These are phyloP conservation scores for Netelia inedita DNA, from an alignment of 2,888 invertebrate genomes.

Conservation along the genomic window DNA sequence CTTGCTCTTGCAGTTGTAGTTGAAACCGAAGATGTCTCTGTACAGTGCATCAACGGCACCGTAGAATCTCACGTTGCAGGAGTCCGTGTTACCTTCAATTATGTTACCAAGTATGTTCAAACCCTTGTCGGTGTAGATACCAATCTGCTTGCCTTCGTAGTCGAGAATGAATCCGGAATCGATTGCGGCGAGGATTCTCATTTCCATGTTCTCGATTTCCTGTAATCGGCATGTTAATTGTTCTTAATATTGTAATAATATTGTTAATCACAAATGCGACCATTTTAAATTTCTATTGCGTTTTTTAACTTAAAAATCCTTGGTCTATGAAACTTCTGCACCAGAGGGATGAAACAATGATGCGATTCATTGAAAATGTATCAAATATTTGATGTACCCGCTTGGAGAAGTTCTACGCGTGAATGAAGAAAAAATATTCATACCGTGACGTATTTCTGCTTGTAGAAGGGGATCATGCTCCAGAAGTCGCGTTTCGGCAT, in stretches of 20 bases:
- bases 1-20: conserved; percentile 83
- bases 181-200: conserved; percentile 79
- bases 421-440: neutral
- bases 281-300: too few relatives aligned
- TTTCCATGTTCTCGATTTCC: conserved; percentile 78
- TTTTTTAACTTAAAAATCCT: too few relatives aligned
- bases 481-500: conserved; percentile 87
- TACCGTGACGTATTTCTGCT: conserved; percentile 79
- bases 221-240: conserved; percentile 49
- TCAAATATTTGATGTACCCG: too few relatives aligned
- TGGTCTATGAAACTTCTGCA: too few relatives aligned
- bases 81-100: conserved; percentile 86
- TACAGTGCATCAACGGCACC: conserved; percentile 87
- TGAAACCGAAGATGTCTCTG: conserved; percentile 85
- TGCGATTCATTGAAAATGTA: too few relatives aligned
- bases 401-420: neutral
- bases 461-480: conserved; percentile 81
- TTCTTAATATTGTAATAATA: neutral
- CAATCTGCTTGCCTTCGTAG: conserved; percentile 76
- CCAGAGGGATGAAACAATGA: too few relatives aligned
- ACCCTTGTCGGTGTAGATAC: conserved; percentile 85
- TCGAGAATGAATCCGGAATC: conserved; percentile 80
- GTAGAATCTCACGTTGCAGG: conserved; percentile 85
- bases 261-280: too few relatives aligned
- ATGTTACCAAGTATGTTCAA: conserved; percentile 87